Percentiles rank a stretch among this genome's conserved stretches.
phyloP scores from a whole-genome alignment of 1,140 invertebrate genomes.

The Anastatus disparis region DNA sequence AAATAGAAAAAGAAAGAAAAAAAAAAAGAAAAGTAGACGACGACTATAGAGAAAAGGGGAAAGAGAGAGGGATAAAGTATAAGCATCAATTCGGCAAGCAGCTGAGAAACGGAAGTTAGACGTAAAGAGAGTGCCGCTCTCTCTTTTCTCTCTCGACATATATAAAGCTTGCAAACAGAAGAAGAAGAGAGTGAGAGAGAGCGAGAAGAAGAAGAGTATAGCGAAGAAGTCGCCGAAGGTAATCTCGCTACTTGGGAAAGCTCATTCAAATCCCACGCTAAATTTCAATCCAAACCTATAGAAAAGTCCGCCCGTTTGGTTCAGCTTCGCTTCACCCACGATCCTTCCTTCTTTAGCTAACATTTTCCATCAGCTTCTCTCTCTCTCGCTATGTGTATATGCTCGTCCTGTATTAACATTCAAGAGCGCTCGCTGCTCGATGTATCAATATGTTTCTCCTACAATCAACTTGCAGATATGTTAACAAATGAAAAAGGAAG shows the following conservation, averaged over 20 bases:
- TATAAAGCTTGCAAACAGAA: too few relatives aligned
- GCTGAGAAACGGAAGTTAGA: conserved; percentile 1
- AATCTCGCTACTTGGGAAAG: conserved; percentile 56
- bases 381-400: too few relatives aligned
- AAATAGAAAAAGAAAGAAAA: not conserved
- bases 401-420: not conserved
- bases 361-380: not conserved
- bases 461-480: too few relatives aligned
- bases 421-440: not conserved
- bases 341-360: too few relatives aligned
- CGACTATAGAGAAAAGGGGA: too few relatives aligned
- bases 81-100: too few relatives aligned
- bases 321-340: conserved; percentile 24
- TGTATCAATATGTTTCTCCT: too few relatives aligned
- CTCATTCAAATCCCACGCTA: conserved; percentile 59
- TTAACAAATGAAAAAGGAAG: not conserved
- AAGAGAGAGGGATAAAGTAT: too few relatives aligned
- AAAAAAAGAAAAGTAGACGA: too few relatives aligned
- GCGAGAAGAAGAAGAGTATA: conserved; percentile 22
- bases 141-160: too few relatives aligned
- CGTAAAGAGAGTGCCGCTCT: not conserved
- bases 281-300: conserved; percentile 62
- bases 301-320: conserved; percentile 56
- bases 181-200: not conserved
- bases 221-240: conserved; percentile 49